Percentiles rank a stretch among this genome's conserved stretches.
Evolutionary conservation across 2,888 invertebrate species (phyloP).

Genomic region (Drosophila conformis): DNA sequence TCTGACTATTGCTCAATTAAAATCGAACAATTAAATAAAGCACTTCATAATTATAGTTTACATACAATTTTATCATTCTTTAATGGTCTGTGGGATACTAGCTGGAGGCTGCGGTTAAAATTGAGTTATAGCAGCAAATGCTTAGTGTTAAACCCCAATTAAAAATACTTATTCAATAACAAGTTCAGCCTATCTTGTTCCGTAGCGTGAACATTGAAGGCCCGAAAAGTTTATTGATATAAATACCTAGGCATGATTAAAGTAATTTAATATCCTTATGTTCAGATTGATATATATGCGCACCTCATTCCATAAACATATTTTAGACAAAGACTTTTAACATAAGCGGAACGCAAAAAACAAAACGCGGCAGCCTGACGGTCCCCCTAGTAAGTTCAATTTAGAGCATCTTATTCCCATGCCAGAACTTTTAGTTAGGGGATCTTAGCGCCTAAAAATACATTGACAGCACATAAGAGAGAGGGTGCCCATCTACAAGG

Average conservation of each 20-base stretch:
- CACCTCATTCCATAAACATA: slow-evolving; percentile 55
- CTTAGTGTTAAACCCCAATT: not conserved
- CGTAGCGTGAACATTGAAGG: not conserved
- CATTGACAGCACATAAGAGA: not conserved
- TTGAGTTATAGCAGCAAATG: not conserved
- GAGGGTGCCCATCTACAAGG: not conserved
- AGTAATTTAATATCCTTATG: not conserved
- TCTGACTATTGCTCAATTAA: not conserved
- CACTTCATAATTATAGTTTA: not conserved
- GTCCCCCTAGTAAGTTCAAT: slow-evolving; percentile 33
- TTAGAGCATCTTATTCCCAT: not conserved
- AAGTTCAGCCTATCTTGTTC: not conserved
- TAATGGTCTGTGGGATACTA: not conserved
- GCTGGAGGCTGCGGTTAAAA: not conserved
- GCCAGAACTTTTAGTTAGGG: slow-evolving; percentile 15
- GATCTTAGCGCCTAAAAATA: slow-evolving; percentile 38
- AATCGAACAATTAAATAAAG: not conserved
- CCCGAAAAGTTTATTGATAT: not conserved
- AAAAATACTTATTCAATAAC: not conserved
- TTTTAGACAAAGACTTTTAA: slow-evolving; percentile 33
- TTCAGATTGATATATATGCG: slow-evolving; percentile 18
- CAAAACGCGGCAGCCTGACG: slow-evolving; percentile 17
- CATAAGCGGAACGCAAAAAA: slow-evolving; percentile 7
- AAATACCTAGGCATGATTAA: not conserved
- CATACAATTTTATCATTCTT: not conserved